Evolutionary conservation across 2,888 invertebrate species (phyloP), one percentile per base, ranked within the genome.

Genomic region (Heteropelma amictum): DNA sequence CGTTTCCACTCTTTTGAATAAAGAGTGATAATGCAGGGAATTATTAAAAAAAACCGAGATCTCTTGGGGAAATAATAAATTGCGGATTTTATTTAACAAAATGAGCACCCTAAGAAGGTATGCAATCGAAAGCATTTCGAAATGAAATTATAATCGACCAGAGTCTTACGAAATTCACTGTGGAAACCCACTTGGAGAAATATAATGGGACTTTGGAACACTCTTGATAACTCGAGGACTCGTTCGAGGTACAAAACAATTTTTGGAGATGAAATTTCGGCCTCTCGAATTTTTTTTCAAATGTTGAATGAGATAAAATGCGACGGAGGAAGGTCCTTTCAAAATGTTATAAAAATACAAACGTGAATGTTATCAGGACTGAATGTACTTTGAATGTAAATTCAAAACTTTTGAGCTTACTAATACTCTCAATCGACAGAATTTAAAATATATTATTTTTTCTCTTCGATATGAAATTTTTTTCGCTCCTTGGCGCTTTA

Each of bases 61-160:
- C n/a, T n/a, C n/a, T n/a, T n/a, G n/a, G n/a, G n/a, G 26, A 23
- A 26, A 17, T 38, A 63, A 26, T 33, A 35, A 33, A 26, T 3
- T 45, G 19, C 7, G 6, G 21, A 23, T n/a, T n/a, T n/a, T n/a
- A n/a, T n/a, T n/a, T n/a, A n/a, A n/a, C n/a, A n/a, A n/a, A n/a
- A n/a, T n/a, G n/a, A n/a, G n/a, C n/a, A n/a, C n/a, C n/a, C n/a
- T n/a, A n/a, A n/a, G n/a, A n/a, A n/a, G n/a, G n/a, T n/a, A n/a
- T n/a, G n/a, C n/a, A n/a, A 30, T 54, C 30, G 65, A 65, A 65
- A 54, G 53, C 53, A 45, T 65, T 65, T 65, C 33, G 23, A 42
- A 40, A 33, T 47, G 68, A 53, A 67, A 61, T 72, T 61, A 49
- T 56, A 49, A 68, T 68, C 40, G 54, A 49, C 49, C 26, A 68